Evolutionary conservation across 2,797 vertebrate species (phyloP), one percentile per base, ranked within the genome.

Genomic region (Euthynnus affinis): DNA sequence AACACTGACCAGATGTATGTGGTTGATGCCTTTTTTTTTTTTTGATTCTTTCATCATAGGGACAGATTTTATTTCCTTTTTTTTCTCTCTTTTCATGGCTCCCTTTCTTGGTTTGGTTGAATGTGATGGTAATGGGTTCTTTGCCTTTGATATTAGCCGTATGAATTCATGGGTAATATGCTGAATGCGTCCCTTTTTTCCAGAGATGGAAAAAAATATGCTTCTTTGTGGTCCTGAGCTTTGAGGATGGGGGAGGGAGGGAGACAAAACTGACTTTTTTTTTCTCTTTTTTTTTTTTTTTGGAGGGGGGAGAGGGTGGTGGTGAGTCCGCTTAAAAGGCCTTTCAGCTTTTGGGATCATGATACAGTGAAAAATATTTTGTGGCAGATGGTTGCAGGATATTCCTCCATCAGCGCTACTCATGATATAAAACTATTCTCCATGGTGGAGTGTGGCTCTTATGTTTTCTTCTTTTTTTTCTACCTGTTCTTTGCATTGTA

Each of bases 81-180:
- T 91, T 93, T 92, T 3, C 7, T 92, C 93, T 78, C 90, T 93
- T 93, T 92, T 89, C 90, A 91, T 48, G 48, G 42, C 66, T 79
- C 59, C 91, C 94, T 89, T 93, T 94, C 91, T 93, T 91, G 94
- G 93, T 95, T 94, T 93, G 94, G 73, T 95, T 95, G 95, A 90
- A 85, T 92, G 88, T 83, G 82, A 84, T 55, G 53, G 64, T 66
- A 66, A 69, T 56, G 51, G 69, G 56, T 83, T 82, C 70, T 95
- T 95, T 90, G 94, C 95, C 95, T 97, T 96, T 95, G 91, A 93
- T 92, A 95, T 94, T 86, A 92, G 92, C 92, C 94, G 83, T 91
- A 71, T 89, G 90, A 94, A 93, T 92, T 92, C 79, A 81, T 94
- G 94, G 95, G 89, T 95, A 94, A 93, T n/a, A n/a, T 90, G 62